Conservation (phyloP, 2,888 invertebrate genomes). For the Onthophagus sagittarius region DNA sequence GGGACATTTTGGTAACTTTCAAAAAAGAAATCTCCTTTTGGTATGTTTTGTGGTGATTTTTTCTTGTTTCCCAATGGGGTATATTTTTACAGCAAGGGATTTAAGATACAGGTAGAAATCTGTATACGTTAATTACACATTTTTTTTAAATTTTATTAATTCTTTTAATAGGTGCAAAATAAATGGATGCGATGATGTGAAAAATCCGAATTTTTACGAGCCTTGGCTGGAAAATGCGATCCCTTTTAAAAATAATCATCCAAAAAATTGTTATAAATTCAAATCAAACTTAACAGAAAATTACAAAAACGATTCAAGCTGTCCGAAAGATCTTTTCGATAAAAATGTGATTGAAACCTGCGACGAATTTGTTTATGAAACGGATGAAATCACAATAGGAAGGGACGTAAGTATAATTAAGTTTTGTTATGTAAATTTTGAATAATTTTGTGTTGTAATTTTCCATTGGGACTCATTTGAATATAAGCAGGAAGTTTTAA, state of each 20-base stretch:
- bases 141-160: slow-evolving; percentile 12
- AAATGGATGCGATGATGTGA: slow-evolving; percentile 51
- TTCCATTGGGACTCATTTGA: neutral
- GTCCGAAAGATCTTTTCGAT: slow-evolving; percentile 23
- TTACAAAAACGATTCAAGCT: slow-evolving; percentile 13
- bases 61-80: slow-evolving; percentile 36
- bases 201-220: slow-evolving; percentile 40
- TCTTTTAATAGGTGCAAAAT: slow-evolving; percentile 49
- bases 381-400: slow-evolving; percentile 27
- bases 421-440: neutral
- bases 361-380: slow-evolving; percentile 28
- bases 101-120: slow-evolving; percentile 36
- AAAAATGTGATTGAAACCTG: slow-evolving; percentile 16
- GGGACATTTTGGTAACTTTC: slow-evolving; percentile 53
- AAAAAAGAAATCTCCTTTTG: slow-evolving; percentile 35
- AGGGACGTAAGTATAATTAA: slow-evolving; percentile 24
- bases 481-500: neutral
- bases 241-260: slow-evolving; percentile 40
- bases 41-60: slow-evolving; percentile 35
- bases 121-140: slow-evolving; percentile 6
- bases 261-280: slow-evolving; percentile 35
- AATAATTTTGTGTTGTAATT: neutral
- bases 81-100: slow-evolving; percentile 38
- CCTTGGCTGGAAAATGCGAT: slow-evolving; percentile 51
- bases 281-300: slow-evolving; percentile 4